These are phyloP conservation scores for Odocoileus hemionus DNA, from an alignment of 2,113 vertebrate genomes.

Conservation along the genomic window DNA sequence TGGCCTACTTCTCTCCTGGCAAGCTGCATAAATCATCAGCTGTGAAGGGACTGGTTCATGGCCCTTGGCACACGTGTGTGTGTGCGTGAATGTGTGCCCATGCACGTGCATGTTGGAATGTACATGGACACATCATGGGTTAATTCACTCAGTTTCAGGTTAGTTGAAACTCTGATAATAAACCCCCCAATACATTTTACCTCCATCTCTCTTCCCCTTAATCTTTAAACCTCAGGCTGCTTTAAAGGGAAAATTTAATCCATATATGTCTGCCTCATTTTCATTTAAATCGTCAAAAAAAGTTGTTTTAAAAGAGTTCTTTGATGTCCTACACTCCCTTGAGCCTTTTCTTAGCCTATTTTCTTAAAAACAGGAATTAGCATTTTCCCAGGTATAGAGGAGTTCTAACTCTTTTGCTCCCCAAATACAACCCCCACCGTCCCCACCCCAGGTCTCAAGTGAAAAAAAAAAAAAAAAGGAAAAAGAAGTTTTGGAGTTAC, in stretches of 20 bases:
- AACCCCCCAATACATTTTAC: constrained; percentile 26
- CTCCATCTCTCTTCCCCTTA: constrained; percentile 53
- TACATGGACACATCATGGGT: background rate
- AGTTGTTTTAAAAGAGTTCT: constrained; percentile 75
- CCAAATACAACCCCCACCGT: background rate
- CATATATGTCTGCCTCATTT: constrained; percentile 73
- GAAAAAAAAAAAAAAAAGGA: background rate
- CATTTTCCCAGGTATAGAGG: constrained; percentile 61
- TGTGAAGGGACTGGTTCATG: constrained; percentile 63
- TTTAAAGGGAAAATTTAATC: constrained; percentile 75
- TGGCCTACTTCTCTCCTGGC: constrained; percentile 81
- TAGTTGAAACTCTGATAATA: constrained; percentile 36
- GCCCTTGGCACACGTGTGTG: constrained; percentile 17
- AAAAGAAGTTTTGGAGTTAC: background rate
- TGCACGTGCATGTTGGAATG: rapidly evolving
- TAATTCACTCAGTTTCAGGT: constrained; percentile 32
- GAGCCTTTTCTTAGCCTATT: constrained; percentile 76
- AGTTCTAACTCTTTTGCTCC: background rate
- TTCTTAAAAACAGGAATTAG: constrained; percentile 77
- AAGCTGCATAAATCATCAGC: constrained; percentile 82
- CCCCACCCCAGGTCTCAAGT: background rate
- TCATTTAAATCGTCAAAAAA: constrained; percentile 74
- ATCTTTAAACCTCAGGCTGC: constrained; percentile 73
- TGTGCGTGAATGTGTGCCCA: background rate
- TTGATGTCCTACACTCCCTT: constrained; percentile 77